phyloP scores from a whole-genome alignment of 37 sponge, comb jelly and placozoan genomes.

The Cladorhizidae sp. region DNA sequence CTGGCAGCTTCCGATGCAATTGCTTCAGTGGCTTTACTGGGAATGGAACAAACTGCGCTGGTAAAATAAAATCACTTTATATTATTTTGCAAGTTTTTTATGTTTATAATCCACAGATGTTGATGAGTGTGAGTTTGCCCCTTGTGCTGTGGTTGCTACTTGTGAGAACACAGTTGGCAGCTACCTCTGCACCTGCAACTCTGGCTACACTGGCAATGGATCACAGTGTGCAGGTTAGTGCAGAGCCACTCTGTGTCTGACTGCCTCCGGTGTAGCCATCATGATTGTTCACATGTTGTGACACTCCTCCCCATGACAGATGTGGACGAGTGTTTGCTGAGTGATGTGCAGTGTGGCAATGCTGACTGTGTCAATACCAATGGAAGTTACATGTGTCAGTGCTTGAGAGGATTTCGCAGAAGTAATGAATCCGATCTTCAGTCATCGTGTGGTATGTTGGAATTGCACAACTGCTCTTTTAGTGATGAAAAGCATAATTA shows the following conservation, averaged over 20 bases:
- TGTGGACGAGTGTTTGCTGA: neutral
- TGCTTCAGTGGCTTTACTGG: conserved; percentile 19
- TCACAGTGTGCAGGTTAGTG: neutral
- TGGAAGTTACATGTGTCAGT: conserved; percentile 24
- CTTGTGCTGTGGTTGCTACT: conserved; percentile 14
- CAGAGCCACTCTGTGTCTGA: neutral
- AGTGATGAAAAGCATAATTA: neutral
- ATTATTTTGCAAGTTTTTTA: neutral
- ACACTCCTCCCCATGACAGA: neutral
- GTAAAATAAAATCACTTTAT: neutral
- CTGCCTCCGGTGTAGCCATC: neutral
- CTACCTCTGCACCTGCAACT: conserved; percentile 32
- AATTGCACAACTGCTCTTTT: neutral
- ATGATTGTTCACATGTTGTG: neutral
- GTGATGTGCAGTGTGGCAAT: neutral
- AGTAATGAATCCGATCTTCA: neutral
- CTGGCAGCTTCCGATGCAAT: neutral
- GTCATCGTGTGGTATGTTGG: neutral
- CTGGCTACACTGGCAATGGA: conserved; percentile 27
- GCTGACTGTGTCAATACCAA: conserved; percentile 17
- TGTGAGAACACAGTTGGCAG: conserved; percentile 28
- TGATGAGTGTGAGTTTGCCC: conserved; percentile 29
- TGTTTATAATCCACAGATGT: conserved; percentile 8
- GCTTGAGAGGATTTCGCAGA: neutral
- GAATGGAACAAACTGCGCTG: conserved; percentile 6